These are phyloP conservation scores for Microchirus variegatus DNA, from an alignment of 2,797 vertebrate genomes.

Conservation along the genomic window DNA sequence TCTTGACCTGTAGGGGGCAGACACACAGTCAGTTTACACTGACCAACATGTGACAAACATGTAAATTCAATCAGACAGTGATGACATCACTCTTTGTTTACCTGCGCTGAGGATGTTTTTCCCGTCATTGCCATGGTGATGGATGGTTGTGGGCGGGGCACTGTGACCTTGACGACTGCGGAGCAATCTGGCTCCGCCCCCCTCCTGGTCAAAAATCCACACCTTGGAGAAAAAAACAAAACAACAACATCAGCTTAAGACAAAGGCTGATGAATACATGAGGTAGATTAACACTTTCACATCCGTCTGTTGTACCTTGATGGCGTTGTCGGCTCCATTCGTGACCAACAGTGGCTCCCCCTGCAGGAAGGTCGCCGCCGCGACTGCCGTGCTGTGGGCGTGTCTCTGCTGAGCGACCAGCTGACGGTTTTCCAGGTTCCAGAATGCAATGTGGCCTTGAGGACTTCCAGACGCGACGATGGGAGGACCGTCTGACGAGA, in stretches of 20 bases:
- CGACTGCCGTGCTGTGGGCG: conserved; percentile 88
- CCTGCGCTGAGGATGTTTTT: conserved; percentile 94
- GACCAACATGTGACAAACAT: not conserved
- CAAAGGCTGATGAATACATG: no score
- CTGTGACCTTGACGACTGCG: conserved; percentile 90
- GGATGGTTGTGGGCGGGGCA: conserved; percentile 89
- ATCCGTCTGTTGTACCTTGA: conserved; percentile 65
- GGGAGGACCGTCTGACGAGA: conserved; percentile 88
- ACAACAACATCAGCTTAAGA: not conserved
- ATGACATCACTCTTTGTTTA: conserved; percentile 8
- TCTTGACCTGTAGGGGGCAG: conserved; percentile 86
- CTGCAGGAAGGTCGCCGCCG: conserved; percentile 90
- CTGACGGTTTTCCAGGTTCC: conserved; percentile 93
- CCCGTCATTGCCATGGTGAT: conserved; percentile 89
- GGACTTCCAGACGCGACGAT: conserved; percentile 92
- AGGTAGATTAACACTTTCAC: no score
- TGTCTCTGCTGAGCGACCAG: conserved; percentile 89
- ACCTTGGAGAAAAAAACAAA: conserved; percentile 78
- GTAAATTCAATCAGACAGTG: not conserved
- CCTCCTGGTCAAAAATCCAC: conserved; percentile 95
- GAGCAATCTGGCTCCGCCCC: conserved; percentile 87
- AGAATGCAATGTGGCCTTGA: conserved; percentile 92
- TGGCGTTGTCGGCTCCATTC: conserved; percentile 92
- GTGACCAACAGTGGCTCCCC: conserved; percentile 91
- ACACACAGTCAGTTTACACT: no score